Evolutionary conservation across 2,113 vertebrate species (phyloP), one percentile per base, ranked within the genome.

Genomic region (Ramphastos sulfuratus): DNA sequence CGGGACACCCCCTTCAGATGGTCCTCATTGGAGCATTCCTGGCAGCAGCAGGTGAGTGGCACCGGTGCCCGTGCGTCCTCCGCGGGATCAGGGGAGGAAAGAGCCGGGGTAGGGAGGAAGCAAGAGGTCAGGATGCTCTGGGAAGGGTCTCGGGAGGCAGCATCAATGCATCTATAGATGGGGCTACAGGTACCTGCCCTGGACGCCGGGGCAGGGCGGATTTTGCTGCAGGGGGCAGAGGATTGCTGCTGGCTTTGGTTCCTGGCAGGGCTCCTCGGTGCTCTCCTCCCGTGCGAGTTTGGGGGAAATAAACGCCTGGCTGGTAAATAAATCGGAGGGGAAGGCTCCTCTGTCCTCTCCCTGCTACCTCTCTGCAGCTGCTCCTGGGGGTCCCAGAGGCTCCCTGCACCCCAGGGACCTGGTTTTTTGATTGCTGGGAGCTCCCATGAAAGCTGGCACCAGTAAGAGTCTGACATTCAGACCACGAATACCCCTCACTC

Each of bases 341-440:
- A 24, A 6, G 4, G 4, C 23, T 27, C 28, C n/a, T 27, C 7
- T 4, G 0, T 56, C 10, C 18, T 28, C 42, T 15, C 31, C 35
- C n/a, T 3, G 1, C 30, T 10, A 7, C 39, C n/a, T 28, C 55
- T 11, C 5, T 7, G 50, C 10, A 14, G n/a, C 30, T 4, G 50
- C 39, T 82, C 9, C 39, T 8, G 10, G 46, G 54, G 21, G 27
- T 44, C 33, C 42, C 9, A 4, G 73, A 4, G 42, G 58, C 52
- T n/a, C 64, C 35, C 60, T 16, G 66, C 19, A 5, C 37, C 63
- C 44, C 64, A 4, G 5, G 52, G 11, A 5, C 12, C 13, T 7
- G 64, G 3, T 5, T 16, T 39, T 7, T 0, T 1, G 17, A 0
- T n/a, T 24, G n/a, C 73, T 24, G 54, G 37, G 27, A 60, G 50